Evolutionary conservation across 2,113 vertebrate genomes (phyloP).

Genomic region (Odontophorus gujanensis): DNA sequence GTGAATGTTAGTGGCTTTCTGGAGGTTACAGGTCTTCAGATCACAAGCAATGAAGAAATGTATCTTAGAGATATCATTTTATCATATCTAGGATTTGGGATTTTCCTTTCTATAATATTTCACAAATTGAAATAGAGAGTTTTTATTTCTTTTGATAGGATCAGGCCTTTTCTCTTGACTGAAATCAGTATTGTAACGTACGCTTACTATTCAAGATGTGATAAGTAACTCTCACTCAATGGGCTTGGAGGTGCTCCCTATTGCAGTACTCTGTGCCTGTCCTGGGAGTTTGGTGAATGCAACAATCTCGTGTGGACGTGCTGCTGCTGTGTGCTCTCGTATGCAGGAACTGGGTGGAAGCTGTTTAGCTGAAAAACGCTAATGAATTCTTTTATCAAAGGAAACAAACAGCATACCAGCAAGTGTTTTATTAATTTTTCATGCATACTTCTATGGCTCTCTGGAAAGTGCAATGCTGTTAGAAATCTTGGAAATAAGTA

Average conservation of each 20-base stretch:
- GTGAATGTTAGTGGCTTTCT: background rate
- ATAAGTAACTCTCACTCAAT: background rate
- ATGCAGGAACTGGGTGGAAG: conserved; percentile 31
- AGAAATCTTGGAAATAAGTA: conserved; percentile 8
- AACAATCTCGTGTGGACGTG: background rate
- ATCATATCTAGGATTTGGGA: background rate
- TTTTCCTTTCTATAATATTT: accelerated
- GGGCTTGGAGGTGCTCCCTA: background rate
- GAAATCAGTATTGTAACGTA: background rate
- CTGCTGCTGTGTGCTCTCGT: background rate
- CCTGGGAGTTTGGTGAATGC: background rate
- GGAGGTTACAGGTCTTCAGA: background rate
- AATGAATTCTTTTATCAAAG: conserved; percentile 44
- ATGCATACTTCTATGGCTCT: background rate
- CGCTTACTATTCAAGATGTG: background rate
- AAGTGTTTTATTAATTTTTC: conserved; percentile 1
- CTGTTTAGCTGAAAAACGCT: conserved; percentile 24
- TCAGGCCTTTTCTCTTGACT: background rate
- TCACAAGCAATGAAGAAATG: background rate
- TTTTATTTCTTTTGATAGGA: background rate
- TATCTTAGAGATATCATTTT: background rate
- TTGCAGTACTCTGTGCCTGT: background rate
- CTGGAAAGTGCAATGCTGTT: background rate
- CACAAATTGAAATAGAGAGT: background rate
- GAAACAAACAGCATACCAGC: conserved; percentile 26